These are phyloP conservation scores for Pristionchus japonicus DNA, from an alignment of 2,888 invertebrate genomes.

Conservation along the genomic window DNA sequence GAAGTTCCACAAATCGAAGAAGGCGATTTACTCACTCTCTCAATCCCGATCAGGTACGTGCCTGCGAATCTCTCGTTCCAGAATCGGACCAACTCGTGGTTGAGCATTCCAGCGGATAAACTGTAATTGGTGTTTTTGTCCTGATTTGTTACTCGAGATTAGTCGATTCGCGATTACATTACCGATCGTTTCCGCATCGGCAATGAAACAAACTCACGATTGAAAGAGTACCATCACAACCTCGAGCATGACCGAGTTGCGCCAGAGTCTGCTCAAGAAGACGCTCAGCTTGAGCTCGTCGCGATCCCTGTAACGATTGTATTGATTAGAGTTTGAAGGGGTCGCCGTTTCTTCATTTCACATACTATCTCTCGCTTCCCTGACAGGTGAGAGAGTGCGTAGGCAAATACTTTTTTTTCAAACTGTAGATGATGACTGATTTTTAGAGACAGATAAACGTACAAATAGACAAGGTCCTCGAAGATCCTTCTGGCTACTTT, in stretches of 20 bases:
- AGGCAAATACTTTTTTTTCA: too few relatives aligned
- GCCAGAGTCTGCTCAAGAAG: not conserved
- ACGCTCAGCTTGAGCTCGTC: not conserved
- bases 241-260: not conserved
- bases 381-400: too few relatives aligned
- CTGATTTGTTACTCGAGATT: not conserved
- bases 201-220: not conserved
- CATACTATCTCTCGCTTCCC: too few relatives aligned
- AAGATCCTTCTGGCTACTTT: not conserved
- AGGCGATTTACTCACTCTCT: not conserved
- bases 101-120: not conserved
- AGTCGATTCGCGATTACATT: too few relatives aligned
- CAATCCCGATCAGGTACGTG: not conserved
- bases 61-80: not conserved
- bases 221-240: not conserved
- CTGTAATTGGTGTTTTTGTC: not conserved
- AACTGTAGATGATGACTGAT: too few relatives aligned
- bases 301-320: not conserved
- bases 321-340: not conserved
- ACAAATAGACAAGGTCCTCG: not conserved
- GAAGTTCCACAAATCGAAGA: not conserved
- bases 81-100: not conserved
- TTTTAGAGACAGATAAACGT: not conserved
- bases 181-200: too few relatives aligned
- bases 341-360: too few relatives aligned